Evolutionary conservation across 2,888 invertebrate species (phyloP).

Genomic region (Sarcophaga subvicina): DNA sequence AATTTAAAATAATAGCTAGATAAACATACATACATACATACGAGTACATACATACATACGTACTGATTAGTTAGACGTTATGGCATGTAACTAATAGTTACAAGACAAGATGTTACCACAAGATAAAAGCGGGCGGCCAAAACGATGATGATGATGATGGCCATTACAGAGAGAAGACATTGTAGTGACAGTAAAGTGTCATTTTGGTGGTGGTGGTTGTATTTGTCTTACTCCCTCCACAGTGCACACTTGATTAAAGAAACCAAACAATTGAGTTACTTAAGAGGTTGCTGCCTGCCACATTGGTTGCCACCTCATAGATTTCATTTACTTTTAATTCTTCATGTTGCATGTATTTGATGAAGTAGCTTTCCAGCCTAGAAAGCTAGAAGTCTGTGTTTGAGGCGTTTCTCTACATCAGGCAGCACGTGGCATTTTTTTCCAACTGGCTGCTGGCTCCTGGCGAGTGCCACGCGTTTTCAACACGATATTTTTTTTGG

Average conservation of each 20-base stretch:
- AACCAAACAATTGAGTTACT: constrained; percentile 50
- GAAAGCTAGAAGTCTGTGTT: not conserved
- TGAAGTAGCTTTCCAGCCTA: constrained; percentile 60
- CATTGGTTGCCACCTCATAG: constrained; percentile 32
- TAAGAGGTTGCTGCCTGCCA: constrained; percentile 55
- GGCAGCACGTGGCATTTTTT: constrained; percentile 58
- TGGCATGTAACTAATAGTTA: constrained; percentile 67
- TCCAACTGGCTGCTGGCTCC: not conserved
- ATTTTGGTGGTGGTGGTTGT: constrained; percentile 47
- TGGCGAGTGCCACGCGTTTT: constrained; percentile 63
- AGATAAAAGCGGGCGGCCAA: constrained; percentile 55
- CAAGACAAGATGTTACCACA: constrained; percentile 58
- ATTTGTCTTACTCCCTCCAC: not conserved
- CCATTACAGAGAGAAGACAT: not conserved
- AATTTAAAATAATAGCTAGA: too few relatives aligned
- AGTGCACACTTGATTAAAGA: constrained; percentile 44
- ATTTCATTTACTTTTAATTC: constrained; percentile 35
- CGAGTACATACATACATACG: too few relatives aligned
- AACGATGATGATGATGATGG: not conserved
- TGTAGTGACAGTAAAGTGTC: constrained; percentile 66
- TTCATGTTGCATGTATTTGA: constrained; percentile 12
- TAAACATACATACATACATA: too few relatives aligned
- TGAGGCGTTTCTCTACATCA: constrained; percentile 52
- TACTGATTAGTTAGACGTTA: constrained; percentile 37
- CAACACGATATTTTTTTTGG: constrained; percentile 58